phyloP scores from a whole-genome alignment of 23 tunicate species.

The Ciona savignyi region DNA sequence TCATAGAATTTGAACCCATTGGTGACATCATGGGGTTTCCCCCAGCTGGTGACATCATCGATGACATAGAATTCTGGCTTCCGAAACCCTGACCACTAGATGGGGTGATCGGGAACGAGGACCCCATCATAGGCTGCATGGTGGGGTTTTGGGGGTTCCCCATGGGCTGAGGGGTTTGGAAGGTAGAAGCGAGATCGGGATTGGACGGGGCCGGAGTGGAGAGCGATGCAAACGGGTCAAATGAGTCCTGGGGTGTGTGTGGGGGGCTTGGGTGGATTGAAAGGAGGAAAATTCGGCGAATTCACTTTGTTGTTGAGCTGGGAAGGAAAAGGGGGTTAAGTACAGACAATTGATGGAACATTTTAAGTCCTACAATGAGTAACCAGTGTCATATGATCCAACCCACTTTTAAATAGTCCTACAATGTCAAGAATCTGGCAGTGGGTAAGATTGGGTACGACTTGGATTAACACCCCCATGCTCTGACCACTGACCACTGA shows the following conservation, averaged over 20 bases:
- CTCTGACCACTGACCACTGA: no score
- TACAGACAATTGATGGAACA: no score
- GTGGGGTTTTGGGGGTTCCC: constrained; percentile 11
- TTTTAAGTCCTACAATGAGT: no score
- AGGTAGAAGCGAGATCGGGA: background rate
- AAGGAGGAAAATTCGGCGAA: constrained; percentile 29
- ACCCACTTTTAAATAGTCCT: no score
- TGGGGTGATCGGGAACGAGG: background rate
- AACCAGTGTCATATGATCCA: no score
- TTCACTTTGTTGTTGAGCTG: constrained; percentile 15
- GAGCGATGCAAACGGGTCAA: constrained; percentile 69
- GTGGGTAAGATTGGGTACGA: no score
- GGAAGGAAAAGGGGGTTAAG: background rate
- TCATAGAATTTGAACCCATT: no score
- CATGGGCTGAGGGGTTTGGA: background rate
- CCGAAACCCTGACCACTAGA: background rate
- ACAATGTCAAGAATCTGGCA: no score
- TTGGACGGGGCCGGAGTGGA: constrained; percentile 18
- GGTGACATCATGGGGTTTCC: constrained; percentile 5
- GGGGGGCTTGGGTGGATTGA: constrained; percentile 28
- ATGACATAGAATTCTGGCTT: background rate
- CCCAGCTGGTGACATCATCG: constrained; percentile 7
- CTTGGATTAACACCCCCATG: no score
- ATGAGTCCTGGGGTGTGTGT: constrained; percentile 10
- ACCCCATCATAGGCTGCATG: background rate